Evolutionary conservation across 2,888 invertebrate genomes (phyloP), one percentile per base, ranked within the genome.

Genomic region (Ariolimax columbianus): DNA sequence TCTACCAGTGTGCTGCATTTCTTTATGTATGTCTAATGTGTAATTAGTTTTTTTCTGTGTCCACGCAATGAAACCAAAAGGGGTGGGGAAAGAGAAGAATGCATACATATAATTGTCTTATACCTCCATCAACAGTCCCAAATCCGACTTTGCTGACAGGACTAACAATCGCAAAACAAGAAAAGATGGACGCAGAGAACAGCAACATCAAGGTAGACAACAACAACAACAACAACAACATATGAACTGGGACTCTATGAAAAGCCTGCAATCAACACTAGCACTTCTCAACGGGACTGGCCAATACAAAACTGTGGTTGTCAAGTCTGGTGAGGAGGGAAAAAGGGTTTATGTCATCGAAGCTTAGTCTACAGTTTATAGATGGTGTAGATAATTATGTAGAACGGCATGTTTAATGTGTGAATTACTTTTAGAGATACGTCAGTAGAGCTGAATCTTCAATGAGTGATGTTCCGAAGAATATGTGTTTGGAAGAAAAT

Each of bases 261-360:
- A 82, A 82, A 79, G 73, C 47, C 70, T 87, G 26, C 77, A 82
- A 14, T 70, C 79, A 14, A 85, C 87, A 36, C 73, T 88, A n/a
- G 80, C 87, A 14, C 85, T 86, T 47, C 36, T 88, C 26, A 86
- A 86, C 72, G 83, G 85, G 77, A 59, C 84, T 0, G 87, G 87
- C 36, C 84, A 82, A 75, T 84, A 78, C 68, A 82, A 81, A 40
- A 87, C 88, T 0, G 77, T 88, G 0, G 77, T 87, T 0, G 82
- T 88, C 77, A 87, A 86, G n/a, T 73, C 83, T 9, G 66, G 68
- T 9, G 78, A 68, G 2, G 78, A 78, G 23, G 78, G 82, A 1
- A 38, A 66, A 33, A 33, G 36, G 23, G n/a, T 77, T 33, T 78
- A 78, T 17, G 78, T 83, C 38, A 70, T 83, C 11, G 30, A 30